These are phyloP conservation scores for Corynorhinus townsendii DNA, from an alignment of 2,113 vertebrate species.

Conservation along the genomic window DNA sequence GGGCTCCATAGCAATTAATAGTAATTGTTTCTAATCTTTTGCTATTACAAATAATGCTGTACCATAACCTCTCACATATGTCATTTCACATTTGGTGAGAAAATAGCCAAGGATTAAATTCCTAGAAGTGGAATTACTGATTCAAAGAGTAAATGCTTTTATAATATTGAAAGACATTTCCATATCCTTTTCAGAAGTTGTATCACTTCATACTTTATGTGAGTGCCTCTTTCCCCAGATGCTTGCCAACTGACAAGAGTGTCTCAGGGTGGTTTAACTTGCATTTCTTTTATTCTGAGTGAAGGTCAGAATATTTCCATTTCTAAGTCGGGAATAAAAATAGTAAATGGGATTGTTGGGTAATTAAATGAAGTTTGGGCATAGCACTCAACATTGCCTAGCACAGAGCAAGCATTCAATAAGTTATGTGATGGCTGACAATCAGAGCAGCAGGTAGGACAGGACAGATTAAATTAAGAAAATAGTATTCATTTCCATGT, in stretches of 20 bases:
- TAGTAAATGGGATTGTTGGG: not conserved
- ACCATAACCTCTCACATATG: not conserved
- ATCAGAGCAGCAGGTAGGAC: constrained; percentile 40
- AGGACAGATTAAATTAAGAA: constrained; percentile 19
- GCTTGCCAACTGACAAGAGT: not conserved
- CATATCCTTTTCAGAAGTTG: not conserved
- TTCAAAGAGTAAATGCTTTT: constrained; percentile 7
- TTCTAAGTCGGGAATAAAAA: constrained; percentile 30
- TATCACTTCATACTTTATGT: not conserved
- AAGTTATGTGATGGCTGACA: not conserved
- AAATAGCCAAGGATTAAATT: constrained; percentile 1
- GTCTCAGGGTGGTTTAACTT: not conserved
- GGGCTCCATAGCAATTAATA: not conserved
- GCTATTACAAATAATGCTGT: constrained; percentile 32
- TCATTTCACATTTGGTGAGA: constrained; percentile 10
- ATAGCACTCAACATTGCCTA: not conserved
- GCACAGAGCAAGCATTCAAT: not conserved
- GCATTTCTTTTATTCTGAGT: not conserved
- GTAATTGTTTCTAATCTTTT: constrained; percentile 28
- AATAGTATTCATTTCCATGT: not conserved
- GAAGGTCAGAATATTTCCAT: constrained; percentile 4
- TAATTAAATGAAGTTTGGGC: constrained; percentile 12
- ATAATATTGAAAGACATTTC: not conserved
- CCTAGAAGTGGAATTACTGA: not conserved
- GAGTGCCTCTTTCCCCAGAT: not conserved